Evolutionary conservation across 2,797 vertebrate genomes (phyloP), one percentile per base, ranked within the genome.

Genomic region (Myotis pilosus): DNA sequence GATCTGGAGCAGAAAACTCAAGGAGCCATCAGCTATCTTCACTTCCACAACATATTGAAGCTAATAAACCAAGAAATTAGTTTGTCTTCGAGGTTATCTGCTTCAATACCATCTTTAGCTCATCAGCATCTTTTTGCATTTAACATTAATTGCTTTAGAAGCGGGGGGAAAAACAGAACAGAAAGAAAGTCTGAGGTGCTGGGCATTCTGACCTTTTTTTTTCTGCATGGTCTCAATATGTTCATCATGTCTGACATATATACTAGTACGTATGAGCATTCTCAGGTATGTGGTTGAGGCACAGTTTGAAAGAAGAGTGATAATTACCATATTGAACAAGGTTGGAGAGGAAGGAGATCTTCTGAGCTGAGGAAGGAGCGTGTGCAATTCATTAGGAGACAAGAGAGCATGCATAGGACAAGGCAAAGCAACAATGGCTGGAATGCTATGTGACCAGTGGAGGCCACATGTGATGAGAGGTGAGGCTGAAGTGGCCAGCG

Each of bases 1-100:
- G 28, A 66, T 94, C 23, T 74, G 28, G 57, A 83, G 55, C 28
- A 76, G 55, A 92, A 94, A 53, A 9, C 41, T 89, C 57, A 41
- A 71, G 57, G n/a, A 86, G 9, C 38, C 69, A 41, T 80, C 10
- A 30, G 5, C 57, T 80, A 25, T 33, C 53, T 88, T 71, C 1
- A 51, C 28, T 53, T 81, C 28, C 10, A 49, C 64, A 93, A 41
- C n/a, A 76, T 87, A 64, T 4, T 41, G 22, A 91, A 92, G 62
- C 30, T 89, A 69, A 89, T 72, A 94, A 92, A 41, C 68, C 36
- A 92, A 84, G 68, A 80, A 89, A 93, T 91, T 81, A 74, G 68
- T 93, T 87, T 92, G 20, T 81, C 80, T 78, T 92, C 87, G 92
- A 62, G 44, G 28, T 64, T 92, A 38, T 87, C 79, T 69, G 85